Conservation (phyloP, 2,113 vertebrate species). For the Cheilinus undulatus region DNA sequence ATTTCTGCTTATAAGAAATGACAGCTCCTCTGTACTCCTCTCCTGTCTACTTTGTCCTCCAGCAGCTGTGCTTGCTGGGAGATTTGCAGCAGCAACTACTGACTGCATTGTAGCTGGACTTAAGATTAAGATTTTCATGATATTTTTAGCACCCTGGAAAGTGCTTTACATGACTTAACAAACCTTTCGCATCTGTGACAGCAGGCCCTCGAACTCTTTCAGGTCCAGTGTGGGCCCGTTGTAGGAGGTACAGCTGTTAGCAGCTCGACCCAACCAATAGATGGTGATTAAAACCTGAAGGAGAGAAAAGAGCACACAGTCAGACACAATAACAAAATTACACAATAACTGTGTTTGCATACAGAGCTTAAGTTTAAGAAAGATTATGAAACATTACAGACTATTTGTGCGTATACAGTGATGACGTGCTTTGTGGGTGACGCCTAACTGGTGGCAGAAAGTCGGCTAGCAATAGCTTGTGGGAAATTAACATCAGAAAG, state of each 20-base stretch:
- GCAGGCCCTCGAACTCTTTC: conserved; percentile 94
- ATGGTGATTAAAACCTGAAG: conserved; percentile 94
- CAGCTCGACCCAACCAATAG: conserved; percentile 97
- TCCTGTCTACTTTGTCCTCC: not conserved
- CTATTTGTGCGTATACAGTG: too few relatives aligned
- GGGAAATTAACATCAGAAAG: too few relatives aligned
- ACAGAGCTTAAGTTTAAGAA: too few relatives aligned
- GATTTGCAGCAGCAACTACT: not conserved
- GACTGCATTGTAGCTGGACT: not conserved
- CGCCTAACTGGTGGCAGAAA: too few relatives aligned
- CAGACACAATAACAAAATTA: not conserved
- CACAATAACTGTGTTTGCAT: too few relatives aligned
- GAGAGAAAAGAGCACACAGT: not conserved
- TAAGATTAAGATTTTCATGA: not conserved
- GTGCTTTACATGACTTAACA: not conserved
- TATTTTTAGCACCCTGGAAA: not conserved
- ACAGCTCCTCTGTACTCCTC: not conserved
- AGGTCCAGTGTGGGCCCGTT: conserved; percentile 94
- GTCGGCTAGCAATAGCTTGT: too few relatives aligned
- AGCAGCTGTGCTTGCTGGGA: not conserved
- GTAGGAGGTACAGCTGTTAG: conserved; percentile 90
- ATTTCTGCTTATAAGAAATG: not conserved
- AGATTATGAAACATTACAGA: too few relatives aligned
- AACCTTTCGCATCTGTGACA: conserved; percentile 98
- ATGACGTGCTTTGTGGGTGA: too few relatives aligned